Evolutionary conservation across 2,888 invertebrate species (phyloP), one percentile per base, ranked within the genome.

Genomic region (Clusia tigrina): DNA sequence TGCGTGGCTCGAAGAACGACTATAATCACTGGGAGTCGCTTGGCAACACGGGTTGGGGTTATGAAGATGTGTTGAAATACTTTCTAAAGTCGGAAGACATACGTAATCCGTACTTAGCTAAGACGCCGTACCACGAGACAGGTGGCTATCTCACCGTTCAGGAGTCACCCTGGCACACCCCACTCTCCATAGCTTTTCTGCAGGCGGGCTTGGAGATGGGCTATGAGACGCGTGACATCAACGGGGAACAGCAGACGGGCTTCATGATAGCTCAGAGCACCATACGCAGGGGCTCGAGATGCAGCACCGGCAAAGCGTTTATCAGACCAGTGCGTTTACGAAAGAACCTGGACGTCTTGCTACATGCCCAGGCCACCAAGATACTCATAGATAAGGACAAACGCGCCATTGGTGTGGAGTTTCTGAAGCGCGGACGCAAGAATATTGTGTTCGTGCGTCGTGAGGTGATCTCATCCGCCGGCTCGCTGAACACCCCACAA

Each of bases 61-160:
- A 92, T 82, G 87, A 90, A 42, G 88, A 92, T 68, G 91, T 95
- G 1, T 83, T 95, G 55, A 92, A 91, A 2, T 95, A 94, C 78
- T 95, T 95, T 79, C 85, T 91, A 24, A 95, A 94, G 83, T 93
- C 94, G 0, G 94, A 95, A 82, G 94, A 95, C 81, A 93, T 94
- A 75, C 87, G 94, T 3, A 94, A 94, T 78, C 94, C 94, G 0
- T 94, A 94, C 71, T 81, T 94, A 60, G 88, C 89, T 0, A 86
- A 87, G 62, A 92, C 91, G 0, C 87, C 89, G 0, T 94, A 93
- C 73, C 94, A 94, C 78, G 85, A 87, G 1, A 88, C 88, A 0
- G 93, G 93, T 0, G 94, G 94, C 0, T 93, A 92, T 78, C 82
- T 94, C 38, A 93, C 94, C 0, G 92, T 94, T 0, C 93, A 93